Evolutionary conservation across 2,888 invertebrate species (phyloP).

Genomic region (Calameuta filiformis): DNA sequence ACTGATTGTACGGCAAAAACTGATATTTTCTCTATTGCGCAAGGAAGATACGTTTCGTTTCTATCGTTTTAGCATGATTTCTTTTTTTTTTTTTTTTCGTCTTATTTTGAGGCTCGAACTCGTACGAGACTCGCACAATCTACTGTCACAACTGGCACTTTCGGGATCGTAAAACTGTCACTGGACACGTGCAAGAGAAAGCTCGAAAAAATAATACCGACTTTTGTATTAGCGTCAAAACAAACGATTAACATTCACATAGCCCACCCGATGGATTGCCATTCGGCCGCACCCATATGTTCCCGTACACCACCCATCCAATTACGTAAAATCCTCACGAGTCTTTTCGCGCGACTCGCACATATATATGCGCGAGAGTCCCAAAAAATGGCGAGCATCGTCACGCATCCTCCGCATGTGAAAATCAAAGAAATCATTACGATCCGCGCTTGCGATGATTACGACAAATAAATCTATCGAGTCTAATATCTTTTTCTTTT

Average conservation of each 20-base stretch:
- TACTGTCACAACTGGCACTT: not conserved
- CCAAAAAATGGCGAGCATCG: too few relatives aligned
- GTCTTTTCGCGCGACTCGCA: not conserved
- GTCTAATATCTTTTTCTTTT: conserved; percentile 15
- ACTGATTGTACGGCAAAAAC: not conserved
- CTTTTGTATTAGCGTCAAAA: not conserved
- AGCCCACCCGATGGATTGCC: not conserved
- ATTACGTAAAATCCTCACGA: too few relatives aligned
- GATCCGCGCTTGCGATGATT: not conserved
- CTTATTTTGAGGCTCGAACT: not conserved
- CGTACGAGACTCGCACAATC: not conserved
- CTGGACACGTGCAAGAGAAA: not conserved
- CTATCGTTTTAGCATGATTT: not conserved
- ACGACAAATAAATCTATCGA: not conserved
- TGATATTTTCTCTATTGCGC: not conserved
- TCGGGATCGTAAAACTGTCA: not conserved
- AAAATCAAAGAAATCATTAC: not conserved
- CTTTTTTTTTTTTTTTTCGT: not conserved
- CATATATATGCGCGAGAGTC: not conserved
- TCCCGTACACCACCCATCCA: too few relatives aligned
- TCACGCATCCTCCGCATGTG: too few relatives aligned
- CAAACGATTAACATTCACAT: not conserved
- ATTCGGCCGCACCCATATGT: not conserved
- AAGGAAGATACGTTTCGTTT: not conserved
- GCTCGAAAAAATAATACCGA: not conserved